Evolutionary conservation across 2,888 invertebrate genomes (phyloP).

Genomic region (Yponomeuta evonymella): DNA sequence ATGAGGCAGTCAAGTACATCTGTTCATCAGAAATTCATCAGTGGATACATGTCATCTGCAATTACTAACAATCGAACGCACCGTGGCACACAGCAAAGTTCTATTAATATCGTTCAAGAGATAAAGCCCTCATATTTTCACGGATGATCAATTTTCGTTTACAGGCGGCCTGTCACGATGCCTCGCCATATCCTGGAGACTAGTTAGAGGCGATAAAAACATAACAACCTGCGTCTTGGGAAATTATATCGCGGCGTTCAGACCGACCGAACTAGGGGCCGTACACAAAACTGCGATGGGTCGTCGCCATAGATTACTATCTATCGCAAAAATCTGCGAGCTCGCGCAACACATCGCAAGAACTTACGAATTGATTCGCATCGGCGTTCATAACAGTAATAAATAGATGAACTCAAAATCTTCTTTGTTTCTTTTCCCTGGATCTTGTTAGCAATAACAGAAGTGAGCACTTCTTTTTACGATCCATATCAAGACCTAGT

Average conservation of each 20-base stretch:
- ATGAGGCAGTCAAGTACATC: not conserved
- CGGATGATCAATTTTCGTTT: not conserved
- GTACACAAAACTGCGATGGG: no score
- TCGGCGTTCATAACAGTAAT: no score
- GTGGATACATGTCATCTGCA: not conserved
- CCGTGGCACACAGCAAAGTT: not conserved
- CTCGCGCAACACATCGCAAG: no score
- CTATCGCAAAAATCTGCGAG: no score
- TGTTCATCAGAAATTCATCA: no score
- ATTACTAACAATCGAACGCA: not conserved
- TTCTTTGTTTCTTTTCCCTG: no score
- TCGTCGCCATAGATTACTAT: no score
- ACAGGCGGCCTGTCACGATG: not conserved
- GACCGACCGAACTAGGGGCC: not conserved
- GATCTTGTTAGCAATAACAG: no score
- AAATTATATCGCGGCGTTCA: not conserved
- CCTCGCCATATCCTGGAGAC: not conserved
- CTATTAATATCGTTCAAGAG: not conserved
- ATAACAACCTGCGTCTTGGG: not conserved
- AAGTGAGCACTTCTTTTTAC: no score
- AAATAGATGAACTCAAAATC: no score
- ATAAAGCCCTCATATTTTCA: conserved; percentile 1
- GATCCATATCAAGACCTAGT: no score
- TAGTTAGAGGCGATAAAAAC: not conserved
- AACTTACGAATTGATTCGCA: no score